Evolutionary conservation across 2,113 vertebrate species (phyloP).

Genomic region (Channa maculata): DNA sequence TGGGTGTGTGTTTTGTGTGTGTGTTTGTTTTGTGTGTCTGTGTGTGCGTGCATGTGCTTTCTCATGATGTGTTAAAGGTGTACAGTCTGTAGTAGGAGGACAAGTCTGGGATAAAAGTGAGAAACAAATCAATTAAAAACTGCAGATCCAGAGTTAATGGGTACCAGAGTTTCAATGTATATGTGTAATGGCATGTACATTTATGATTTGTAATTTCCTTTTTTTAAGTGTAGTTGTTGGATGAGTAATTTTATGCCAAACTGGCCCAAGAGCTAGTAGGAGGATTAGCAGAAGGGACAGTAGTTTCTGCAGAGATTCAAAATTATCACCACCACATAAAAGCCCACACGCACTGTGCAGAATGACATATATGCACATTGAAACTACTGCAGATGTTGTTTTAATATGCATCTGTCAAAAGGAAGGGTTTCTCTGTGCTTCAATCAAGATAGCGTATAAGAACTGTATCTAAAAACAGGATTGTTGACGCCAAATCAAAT

Average conservation of each 20-base stretch:
- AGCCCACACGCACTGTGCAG: too few species aligned
- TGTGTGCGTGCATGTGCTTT: slow-evolving; percentile 5
- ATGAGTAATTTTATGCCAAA: slow-evolving; percentile 49
- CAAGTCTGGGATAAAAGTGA: not conserved
- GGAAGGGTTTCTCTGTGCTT: too few species aligned
- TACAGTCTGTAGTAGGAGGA: slow-evolving; percentile 3
- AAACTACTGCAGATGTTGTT: too few species aligned
- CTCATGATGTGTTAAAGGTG: slow-evolving; percentile 1
- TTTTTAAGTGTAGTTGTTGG: slow-evolving; percentile 11
- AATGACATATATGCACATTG: too few species aligned
- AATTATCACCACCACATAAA: too few species aligned
- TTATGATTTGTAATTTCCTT: too few species aligned
- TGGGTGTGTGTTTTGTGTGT: slow-evolving; percentile 6
- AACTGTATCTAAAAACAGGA: too few species aligned
- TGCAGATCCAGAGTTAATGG: slow-evolving; percentile 30
- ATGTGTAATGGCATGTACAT: not conserved
- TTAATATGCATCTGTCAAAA: too few species aligned
- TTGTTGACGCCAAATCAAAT: too few species aligned
- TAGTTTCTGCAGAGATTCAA: too few species aligned
- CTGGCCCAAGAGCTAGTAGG: slow-evolving; percentile 16
- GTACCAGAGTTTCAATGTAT: slow-evolving; percentile 11
- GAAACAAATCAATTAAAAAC: slow-evolving; percentile 17
- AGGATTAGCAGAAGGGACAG: not conserved
- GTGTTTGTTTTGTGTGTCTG: slow-evolving; percentile 14
- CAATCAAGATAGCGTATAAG: too few species aligned